Evolutionary conservation across 2,113 vertebrate species (phyloP).

Genomic region (Anhinga rufa): DNA sequence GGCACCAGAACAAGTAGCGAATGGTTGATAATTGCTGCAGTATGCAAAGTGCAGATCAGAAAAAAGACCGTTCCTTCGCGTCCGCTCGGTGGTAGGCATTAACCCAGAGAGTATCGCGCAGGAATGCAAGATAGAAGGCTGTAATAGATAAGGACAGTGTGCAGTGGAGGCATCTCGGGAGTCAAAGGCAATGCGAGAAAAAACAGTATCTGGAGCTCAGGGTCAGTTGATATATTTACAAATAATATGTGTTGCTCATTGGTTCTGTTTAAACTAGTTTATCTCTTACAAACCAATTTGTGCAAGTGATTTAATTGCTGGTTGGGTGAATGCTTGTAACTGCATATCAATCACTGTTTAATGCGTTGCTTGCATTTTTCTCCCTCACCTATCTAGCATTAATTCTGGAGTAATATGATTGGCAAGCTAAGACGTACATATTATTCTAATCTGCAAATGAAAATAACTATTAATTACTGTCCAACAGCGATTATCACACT

Average conservation of each 20-base stretch:
- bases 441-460: not conserved
- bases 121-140: not conserved
- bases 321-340: not conserved
- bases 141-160: not conserved
- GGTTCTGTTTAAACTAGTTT: not conserved
- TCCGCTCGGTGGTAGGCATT: not conserved
- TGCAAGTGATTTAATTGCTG: not conserved
- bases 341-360: not conserved
- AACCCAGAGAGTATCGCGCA: not conserved
- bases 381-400: not conserved
- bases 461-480: not conserved
- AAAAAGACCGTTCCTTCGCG: accelerated
- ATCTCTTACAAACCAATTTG: not conserved
- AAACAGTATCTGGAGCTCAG: not conserved
- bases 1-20: not conserved
- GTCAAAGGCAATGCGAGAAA: not conserved
- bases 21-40: not conserved
- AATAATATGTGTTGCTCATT: accelerated
- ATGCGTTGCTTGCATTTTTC: not conserved
- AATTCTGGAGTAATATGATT: not conserved
- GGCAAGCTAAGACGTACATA: not conserved
- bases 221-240: not conserved
- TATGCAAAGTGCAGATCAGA: not conserved
- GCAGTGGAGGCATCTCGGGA: not conserved
- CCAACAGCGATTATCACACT: not conserved